Percentiles rank a stretch among this genome's conserved stretches.
Conservation (phyloP, 2,113 vertebrate genomes). For the Corvus moneduloides region DNA sequence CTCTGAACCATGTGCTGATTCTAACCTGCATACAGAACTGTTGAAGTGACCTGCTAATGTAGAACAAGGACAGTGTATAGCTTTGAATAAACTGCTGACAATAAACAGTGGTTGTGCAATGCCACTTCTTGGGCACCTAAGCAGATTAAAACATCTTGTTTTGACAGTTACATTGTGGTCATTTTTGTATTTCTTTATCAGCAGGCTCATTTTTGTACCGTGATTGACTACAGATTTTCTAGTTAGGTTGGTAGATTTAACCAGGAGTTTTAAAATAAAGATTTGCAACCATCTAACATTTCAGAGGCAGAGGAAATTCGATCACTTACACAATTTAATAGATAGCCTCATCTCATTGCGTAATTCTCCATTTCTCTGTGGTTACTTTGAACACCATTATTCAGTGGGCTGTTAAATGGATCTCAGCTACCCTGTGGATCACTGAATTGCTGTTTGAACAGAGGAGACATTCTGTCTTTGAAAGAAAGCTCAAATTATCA, state of each 20-base stretch:
- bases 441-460: neutral
- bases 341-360: neutral
- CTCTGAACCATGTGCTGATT: neutral
- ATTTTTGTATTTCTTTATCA: neutral
- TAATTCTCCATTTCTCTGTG: neutral
- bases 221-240: neutral
- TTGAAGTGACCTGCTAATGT: neutral
- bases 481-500: neutral
- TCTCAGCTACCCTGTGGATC: neutral
- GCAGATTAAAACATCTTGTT: neutral
- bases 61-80: neutral
- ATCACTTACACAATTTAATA: neutral
- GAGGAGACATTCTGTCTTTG: neutral
- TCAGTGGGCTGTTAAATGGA: neutral
- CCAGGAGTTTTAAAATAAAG: neutral
- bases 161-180: neutral
- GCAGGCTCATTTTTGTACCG: neutral
- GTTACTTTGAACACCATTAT: neutral
- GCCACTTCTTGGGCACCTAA: neutral
- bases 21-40: neutral
- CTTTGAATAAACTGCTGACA: neutral
- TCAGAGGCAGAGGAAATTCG: neutral
- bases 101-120: neutral
- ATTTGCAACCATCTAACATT: neutral
- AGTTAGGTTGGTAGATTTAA: neutral